Conservation (phyloP, 2,797 vertebrate genomes). For the Channa striata region DNA sequence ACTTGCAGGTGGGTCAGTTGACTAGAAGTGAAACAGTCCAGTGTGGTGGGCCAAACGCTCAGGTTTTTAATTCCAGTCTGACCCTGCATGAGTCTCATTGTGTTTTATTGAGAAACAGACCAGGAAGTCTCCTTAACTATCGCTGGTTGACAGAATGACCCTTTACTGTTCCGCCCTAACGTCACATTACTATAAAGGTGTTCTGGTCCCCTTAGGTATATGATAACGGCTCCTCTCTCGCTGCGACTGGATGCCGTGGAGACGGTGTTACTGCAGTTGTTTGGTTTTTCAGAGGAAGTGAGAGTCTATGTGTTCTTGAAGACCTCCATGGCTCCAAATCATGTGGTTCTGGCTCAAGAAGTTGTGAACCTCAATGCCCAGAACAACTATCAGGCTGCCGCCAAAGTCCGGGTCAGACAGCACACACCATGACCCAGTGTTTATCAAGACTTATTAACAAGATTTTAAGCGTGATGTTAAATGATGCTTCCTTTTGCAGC, state of each 20-base stretch:
- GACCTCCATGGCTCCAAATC: slow-evolving; percentile 84
- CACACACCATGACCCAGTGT: too few relatives aligned
- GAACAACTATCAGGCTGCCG: slow-evolving; percentile 85
- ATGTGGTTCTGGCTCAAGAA: slow-evolving; percentile 67
- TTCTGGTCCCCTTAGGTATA: slow-evolving; percentile 79
- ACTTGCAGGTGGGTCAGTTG: too few relatives aligned
- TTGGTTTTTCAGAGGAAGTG: slow-evolving; percentile 83
- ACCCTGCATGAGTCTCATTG: too few relatives aligned
- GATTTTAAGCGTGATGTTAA: not conserved
- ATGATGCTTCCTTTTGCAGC: slow-evolving; percentile 46
- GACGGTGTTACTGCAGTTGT: slow-evolving; percentile 89
- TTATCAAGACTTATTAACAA: accelerated
- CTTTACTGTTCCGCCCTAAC: too few relatives aligned
- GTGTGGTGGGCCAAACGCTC: too few relatives aligned
- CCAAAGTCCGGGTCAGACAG: slow-evolving; percentile 83
- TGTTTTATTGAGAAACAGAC: too few relatives aligned
- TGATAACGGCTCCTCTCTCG: slow-evolving; percentile 89
- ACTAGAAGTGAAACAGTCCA: too few relatives aligned
- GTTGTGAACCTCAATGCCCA: slow-evolving; percentile 75
- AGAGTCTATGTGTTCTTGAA: slow-evolving; percentile 80
- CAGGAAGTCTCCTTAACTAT: too few relatives aligned
- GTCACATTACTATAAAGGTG: too few relatives aligned
- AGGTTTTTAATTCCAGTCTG: too few relatives aligned
- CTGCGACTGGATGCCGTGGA: slow-evolving; percentile 85
- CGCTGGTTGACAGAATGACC: too few relatives aligned